Conservation (phyloP, 2,113 vertebrate genomes). For the Egretta garzetta region DNA sequence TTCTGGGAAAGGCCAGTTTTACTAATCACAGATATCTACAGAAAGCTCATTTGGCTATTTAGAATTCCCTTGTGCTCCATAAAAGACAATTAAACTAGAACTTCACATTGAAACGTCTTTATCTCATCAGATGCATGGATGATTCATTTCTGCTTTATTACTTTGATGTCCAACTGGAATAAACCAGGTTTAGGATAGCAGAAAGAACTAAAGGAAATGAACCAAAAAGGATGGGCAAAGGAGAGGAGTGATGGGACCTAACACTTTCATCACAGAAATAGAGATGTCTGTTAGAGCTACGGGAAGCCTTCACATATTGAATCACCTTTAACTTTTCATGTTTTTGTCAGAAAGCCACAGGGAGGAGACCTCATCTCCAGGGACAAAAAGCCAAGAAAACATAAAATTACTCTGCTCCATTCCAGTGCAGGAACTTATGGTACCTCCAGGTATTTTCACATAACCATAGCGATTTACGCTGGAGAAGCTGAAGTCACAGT, state of each 20-base stretch:
- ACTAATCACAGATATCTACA: slow-evolving; percentile 29
- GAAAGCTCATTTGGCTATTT: slow-evolving; percentile 46
- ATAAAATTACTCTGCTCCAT: background rate
- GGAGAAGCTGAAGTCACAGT: background rate
- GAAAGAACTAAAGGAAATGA: background rate
- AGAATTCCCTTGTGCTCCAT: slow-evolving; percentile 43
- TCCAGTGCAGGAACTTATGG: background rate
- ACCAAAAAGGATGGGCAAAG: background rate
- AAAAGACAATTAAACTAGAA: slow-evolving; percentile 69
- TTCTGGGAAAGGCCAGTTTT: slow-evolving; percentile 23
- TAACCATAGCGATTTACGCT: background rate
- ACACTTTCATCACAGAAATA: background rate
- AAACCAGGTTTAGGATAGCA: background rate
- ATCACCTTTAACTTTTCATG: background rate
- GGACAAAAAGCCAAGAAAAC: background rate
- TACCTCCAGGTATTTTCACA: background rate
- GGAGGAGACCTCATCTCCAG: background rate
- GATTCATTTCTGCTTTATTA: slow-evolving; percentile 40
- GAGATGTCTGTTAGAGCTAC: background rate
- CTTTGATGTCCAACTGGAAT: slow-evolving; percentile 34
- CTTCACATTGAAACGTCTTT: slow-evolving; percentile 17
- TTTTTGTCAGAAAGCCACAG: background rate
- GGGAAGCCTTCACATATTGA: background rate
- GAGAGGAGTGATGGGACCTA: background rate
- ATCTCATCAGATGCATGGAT: slow-evolving; percentile 45